Percentiles rank a stretch among this genome's conserved stretches.
These are phyloP conservation scores for Arctia plantaginis DNA, from an alignment of 2,888 invertebrate species.

Conservation along the genomic window DNA sequence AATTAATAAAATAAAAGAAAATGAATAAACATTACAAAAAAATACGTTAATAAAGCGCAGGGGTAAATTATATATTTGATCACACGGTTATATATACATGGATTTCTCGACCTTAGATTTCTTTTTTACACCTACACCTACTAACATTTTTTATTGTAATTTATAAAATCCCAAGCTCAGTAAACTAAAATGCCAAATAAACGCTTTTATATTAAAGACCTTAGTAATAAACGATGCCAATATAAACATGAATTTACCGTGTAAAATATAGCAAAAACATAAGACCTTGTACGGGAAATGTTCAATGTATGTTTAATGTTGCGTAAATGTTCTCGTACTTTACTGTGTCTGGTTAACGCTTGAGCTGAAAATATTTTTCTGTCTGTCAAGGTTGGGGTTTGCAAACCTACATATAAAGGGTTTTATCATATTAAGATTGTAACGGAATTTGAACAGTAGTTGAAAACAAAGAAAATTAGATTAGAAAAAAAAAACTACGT, in stretches of 20 bases:
- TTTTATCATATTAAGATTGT: neutral
- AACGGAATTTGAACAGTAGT: neutral
- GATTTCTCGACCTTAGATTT: too few relatives aligned
- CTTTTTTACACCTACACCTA: too few relatives aligned
- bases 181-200: neutral
- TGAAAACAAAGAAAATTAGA: neutral
- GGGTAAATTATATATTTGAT: too few relatives aligned
- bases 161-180: too few relatives aligned
- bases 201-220: neutral
- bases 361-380: conserved; percentile 3
- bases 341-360: conserved; percentile 2
- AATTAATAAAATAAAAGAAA: too few relatives aligned
- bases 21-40: too few relatives aligned
- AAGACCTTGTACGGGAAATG: conserved; percentile 2
- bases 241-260: neutral
- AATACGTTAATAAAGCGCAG: too few relatives aligned
- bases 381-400: neutral
- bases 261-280: neutral
- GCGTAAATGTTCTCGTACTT: neutral
- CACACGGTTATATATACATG: too few relatives aligned
- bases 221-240: neutral
- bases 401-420: neutral
- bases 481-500: too few relatives aligned
- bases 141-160: too few relatives aligned
- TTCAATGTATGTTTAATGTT: conserved; percentile 4